Percentiles rank a stretch among this genome's conserved stretches.
These are phyloP conservation scores for Hypsibius dujardini DNA, from an alignment of 1,140 invertebrate genomes.

Conservation along the genomic window DNA sequence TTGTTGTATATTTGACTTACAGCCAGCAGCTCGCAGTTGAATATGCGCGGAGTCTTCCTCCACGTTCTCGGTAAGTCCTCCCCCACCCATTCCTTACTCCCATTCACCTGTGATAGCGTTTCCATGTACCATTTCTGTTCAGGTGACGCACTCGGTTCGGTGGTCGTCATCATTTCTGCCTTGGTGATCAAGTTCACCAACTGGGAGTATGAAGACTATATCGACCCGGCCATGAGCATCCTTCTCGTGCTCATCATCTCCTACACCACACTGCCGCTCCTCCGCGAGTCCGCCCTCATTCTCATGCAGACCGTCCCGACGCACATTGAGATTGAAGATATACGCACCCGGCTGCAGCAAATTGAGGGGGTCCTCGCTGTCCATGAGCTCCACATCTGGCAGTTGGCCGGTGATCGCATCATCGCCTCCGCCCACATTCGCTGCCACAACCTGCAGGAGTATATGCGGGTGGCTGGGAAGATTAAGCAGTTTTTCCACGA, in stretches of 20 bases:
- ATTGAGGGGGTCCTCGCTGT: conserved; percentile 39
- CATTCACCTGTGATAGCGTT: too few relatives aligned
- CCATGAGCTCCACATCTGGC: conserved; percentile 45
- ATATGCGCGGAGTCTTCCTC: too few relatives aligned
- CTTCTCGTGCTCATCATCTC: conserved; percentile 37
- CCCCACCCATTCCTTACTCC: too few relatives aligned
- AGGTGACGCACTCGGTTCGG: too few relatives aligned
- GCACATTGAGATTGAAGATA: conserved; percentile 36
- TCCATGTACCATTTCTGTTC: too few relatives aligned
- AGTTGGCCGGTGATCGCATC: conserved; percentile 38
- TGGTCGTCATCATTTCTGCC: too few relatives aligned
- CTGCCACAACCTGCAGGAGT: conserved; percentile 36
- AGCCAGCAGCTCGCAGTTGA: conserved; percentile 43
- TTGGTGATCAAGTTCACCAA: too few relatives aligned
- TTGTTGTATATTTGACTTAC: too few relatives aligned
- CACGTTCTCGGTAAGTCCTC: too few relatives aligned
- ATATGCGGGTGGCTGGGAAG: too few relatives aligned
- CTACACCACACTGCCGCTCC: conserved; percentile 28
- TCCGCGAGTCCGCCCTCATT: conserved; percentile 40
- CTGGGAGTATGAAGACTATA: too few relatives aligned
- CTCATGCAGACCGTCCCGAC: conserved; percentile 41
- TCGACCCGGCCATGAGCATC: conserved; percentile 71
- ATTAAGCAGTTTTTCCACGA: too few relatives aligned
- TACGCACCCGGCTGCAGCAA: conserved; percentile 35
- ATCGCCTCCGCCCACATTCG: conserved; percentile 42